These are phyloP conservation scores for Drosophila trapezifrons DNA, from an alignment of 1,140 invertebrate species.

Conservation along the genomic window DNA sequence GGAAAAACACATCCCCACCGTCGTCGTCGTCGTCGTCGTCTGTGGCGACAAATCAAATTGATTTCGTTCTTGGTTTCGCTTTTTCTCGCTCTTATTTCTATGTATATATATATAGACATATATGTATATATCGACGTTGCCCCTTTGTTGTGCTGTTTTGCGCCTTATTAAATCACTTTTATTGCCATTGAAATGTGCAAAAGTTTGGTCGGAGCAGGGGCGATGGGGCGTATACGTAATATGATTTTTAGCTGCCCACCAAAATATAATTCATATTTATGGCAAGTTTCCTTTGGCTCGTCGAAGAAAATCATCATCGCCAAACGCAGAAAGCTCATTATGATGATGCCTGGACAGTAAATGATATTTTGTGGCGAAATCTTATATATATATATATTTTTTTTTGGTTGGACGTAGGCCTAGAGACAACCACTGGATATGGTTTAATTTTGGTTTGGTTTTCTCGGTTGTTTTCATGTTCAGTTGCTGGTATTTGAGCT, in stretches of 20 bases:
- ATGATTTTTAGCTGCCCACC: conserved; percentile 49
- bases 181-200: conserved; percentile 81
- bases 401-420: too few relatives aligned
- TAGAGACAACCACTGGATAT: neutral
- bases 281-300: conserved; percentile 27
- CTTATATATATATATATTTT: conserved; percentile 16
- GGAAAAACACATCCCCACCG: neutral
- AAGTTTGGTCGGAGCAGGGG: conserved; percentile 43
- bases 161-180: conserved; percentile 82
- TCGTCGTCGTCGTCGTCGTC: conserved; percentile 27
- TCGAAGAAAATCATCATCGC: conserved; percentile 7
- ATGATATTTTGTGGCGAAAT: conserved; percentile 58
- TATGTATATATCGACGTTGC: neutral
- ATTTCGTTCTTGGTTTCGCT: conserved; percentile 48
- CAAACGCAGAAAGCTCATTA: conserved; percentile 2
- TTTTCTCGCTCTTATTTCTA: conserved; percentile 9
- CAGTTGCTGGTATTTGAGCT: neutral
- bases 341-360: conserved; percentile 45
- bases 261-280: conserved; percentile 65
- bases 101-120: neutral
- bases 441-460: neutral
- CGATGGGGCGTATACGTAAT: conserved; percentile 66
- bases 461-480: conserved; percentile 12
- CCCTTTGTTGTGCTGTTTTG: conserved; percentile 48
- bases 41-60: conserved; percentile 79